Evolutionary conservation across 2,797 vertebrate genomes (phyloP), one percentile per base, ranked within the genome.

Genomic region (Allobates femoralis): DNA sequence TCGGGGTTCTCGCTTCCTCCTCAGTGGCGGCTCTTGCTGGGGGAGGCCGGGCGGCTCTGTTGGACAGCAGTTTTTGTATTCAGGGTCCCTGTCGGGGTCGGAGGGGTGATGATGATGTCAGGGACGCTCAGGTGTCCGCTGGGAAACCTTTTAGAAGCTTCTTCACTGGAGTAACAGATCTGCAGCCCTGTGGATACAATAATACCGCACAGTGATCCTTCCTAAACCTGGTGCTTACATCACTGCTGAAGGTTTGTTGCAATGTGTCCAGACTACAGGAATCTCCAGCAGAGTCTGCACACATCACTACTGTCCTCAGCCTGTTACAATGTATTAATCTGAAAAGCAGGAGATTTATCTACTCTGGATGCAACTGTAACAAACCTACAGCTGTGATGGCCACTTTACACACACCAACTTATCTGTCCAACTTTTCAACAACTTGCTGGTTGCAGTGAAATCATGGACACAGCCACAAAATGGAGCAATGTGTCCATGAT

Each of bases 21-120:
- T 81, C 81, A 87, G 69, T 55, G 41, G 23, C 67, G 73, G 21
- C n/a, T 85, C 21, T 76, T 76, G 2, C 37, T 18, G 1, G 76
- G 55, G 5, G 26, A 55, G 8, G 32, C 18, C 10, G 69, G 23
- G 3, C 46, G 26, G 5, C 34, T 3, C 30, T 76, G 82, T 0
- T 55, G 87, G 46, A 90, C 74, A 0, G 81, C 10, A 16, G 92
- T 91, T 0, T 92, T 88, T 0, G 90, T 37, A 5, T 12, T 12
- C 41, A 90, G 51, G 19, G 87, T 85, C 0, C 93, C 92, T 0
- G 94, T 95, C 51, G 95, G 95, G 0, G 94, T 95, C 0, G 95
- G 95, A 0, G 95, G 95, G 0, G 95, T 95, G 87, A 95, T 89
- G 56, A 95, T 92, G 89, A 95, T 95, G 91, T 94, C 88, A n/a